Conservation (phyloP, 2,113 vertebrate species). For the Austrofundulus limnaeus region DNA sequence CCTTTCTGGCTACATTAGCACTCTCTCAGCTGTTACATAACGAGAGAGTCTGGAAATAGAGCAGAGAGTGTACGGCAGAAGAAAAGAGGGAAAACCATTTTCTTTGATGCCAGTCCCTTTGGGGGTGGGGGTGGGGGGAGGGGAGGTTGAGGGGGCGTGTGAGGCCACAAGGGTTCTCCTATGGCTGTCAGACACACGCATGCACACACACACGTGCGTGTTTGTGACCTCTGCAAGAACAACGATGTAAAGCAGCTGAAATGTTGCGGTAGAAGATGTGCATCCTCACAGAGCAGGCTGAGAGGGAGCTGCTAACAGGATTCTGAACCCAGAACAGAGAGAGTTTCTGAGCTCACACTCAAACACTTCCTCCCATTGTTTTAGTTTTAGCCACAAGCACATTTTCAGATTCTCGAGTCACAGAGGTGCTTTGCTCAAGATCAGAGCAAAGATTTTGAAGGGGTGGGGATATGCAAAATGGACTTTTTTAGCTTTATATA, state of each 20-base stretch:
- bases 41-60: conserved; percentile 70
- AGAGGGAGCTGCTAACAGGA: conserved; percentile 1
- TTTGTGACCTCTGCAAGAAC: conserved; percentile 7
- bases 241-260: conserved; percentile 3
- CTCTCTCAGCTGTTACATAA: conserved; percentile 70
- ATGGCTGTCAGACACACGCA: conserved; percentile 26
- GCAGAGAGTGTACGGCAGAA: conserved; percentile 39
- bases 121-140: no score
- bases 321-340: conserved; percentile 38
- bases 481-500: no score
- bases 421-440: conserved; percentile 9
- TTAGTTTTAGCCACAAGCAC: conserved; percentile 32
- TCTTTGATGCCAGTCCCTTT: conserved; percentile 61
- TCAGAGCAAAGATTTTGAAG: conserved; percentile 18
- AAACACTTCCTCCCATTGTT: no score
- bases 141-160: background rate
- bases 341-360: conserved; percentile 46
- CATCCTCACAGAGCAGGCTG: conserved; percentile 2
- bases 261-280: conserved; percentile 4
- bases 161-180: conserved; percentile 67
- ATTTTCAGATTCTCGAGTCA: conserved; percentile 29
- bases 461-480: no score
- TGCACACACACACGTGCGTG: no score
- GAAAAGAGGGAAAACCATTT: conserved; percentile 67
- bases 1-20: conserved; percentile 65